Base-by-base conservation (phyloP, 2,888 invertebrate genomes). In the Agelastica alni region DNA sequence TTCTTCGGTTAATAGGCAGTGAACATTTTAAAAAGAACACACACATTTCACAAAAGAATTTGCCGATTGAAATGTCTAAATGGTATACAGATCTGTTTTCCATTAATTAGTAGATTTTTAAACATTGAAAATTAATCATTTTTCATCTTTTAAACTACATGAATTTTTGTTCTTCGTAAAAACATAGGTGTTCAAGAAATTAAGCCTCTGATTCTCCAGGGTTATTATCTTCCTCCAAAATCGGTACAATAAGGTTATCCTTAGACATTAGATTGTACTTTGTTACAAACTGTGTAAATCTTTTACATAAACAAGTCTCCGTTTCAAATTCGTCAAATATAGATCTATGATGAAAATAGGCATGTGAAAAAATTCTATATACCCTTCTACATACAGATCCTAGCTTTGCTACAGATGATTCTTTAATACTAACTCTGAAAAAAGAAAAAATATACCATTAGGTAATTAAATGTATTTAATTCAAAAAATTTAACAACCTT, bases 351-450 rank as follows among this genome's bases (percentile, higher is more conserved):
- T 99, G 99, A 78, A 95, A 99, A 78, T 96, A 99, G 22, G 99
- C 98, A 80, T 99, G 99, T 42, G 98, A 98, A 79, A 99, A 99
- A 76, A 99, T 99, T 80, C 99, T 87, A 78, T 99, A 99, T 1
- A 99, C 98, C 69, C 99, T 85, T 69, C 99, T 86, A 78, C 99
- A 99, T 6, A 99, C 98, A 34, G 98, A 98, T 44, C 98, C 98
- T 69, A 99, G 81, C 80, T 99, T 99, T 44, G 96, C 93, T 62
- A 99, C 96, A 22, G 98, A 98, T 9, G 98, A 95, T 76, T 99
- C 99, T 78, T 98, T 97, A 78, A 99, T 98, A 79, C 94, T 97
- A 49, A 99, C 94, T 77, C 97, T 96, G 79, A 69, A 84, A 36
- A 34, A 30, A 30, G 9, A 30, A 26, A n/a, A 12, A 34, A 34